Base-by-base conservation (phyloP, 2,888 invertebrate species). In the Rotaria magnacalcarata region DNA sequence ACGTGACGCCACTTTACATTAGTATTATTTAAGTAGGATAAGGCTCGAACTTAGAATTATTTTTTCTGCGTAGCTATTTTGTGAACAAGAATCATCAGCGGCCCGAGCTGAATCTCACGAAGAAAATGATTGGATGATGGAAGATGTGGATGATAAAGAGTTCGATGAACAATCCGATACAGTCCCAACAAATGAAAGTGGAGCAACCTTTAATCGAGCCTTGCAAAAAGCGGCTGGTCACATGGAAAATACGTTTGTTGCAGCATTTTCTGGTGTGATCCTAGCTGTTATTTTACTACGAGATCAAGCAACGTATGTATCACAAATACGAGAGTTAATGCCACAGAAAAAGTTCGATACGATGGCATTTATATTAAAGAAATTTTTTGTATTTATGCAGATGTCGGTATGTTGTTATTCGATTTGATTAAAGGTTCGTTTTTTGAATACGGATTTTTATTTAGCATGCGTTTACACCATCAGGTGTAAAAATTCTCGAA, bases 121-220 rank as follows among this genome's bases (percentile, higher is more conserved):
- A 80, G 75, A 80, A 80, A 80, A 80, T 41, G 75, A 80, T 24
- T 80, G 75, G 75, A 80, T 80, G 75, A 67, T 67, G 67, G 67
- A 67, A 34, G 67, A 67, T 67, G 67, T 67, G 4, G 14, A 67
- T 67, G 67, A 67, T 67, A 27, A 60, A 14, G 75, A 43, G 24
- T 8, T 80, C 41, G 75, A 80, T 43, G 43, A 80, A 80, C 24
- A 80, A 24, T 47, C 47, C 21, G 21, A 47, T n/a, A 34, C 10
- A 14, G 47, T 24, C 10, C 47, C 75, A 3, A 80, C 75, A 41
- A 80, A 43, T 80, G 75, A 80, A 47, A 80, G n/a, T 80, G 43
- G 75, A 21, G 75, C 41, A 2, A 80, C 24, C 8, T 80, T 80
- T 24, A 80, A 80, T 80, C 75, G 75, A 8, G 75, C 75, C 1